Conservation (phyloP, 2,888 invertebrate genomes). For the Meghimatium bilineatum region DNA sequence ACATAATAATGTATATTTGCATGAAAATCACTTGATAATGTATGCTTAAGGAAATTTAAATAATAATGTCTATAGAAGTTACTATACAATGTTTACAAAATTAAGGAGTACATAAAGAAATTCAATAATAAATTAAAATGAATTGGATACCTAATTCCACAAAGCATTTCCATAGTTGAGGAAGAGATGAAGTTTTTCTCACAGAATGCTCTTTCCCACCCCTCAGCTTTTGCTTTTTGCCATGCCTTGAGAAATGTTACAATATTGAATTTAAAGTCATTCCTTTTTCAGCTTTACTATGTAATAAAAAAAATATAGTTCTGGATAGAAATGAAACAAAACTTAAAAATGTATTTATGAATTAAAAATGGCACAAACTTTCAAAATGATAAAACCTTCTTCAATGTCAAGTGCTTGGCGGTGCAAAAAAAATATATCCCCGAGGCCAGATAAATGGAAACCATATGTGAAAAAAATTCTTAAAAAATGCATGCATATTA, state of each 20-base stretch:
- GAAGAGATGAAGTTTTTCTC: constrained; percentile 86
- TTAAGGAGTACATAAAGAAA: not conserved
- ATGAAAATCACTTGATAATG: too few species aligned
- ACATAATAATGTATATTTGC: too few species aligned
- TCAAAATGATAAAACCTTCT: too few species aligned
- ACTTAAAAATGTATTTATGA: not conserved
- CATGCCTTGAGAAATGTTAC: constrained; percentile 67
- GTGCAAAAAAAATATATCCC: too few species aligned
- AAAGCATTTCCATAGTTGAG: constrained; percentile 92
- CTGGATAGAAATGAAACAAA: not conserved
- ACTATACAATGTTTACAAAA: not conserved
- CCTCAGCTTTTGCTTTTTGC: constrained; percentile 85
- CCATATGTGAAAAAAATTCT: too few species aligned
- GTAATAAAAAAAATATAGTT: not conserved
- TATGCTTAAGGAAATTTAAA: too few species aligned
- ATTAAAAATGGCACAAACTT: too few species aligned
- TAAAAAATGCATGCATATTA: too few species aligned
- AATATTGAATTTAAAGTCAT: not conserved
- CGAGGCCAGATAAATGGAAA: too few species aligned
- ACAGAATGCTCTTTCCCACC: constrained; percentile 85
- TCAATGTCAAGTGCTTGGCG: too few species aligned
- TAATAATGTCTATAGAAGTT: not conserved
- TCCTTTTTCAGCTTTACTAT: not conserved
- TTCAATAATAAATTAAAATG: not conserved
- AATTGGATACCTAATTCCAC: constrained; percentile 84